Percentiles rank a stretch among this genome's conserved stretches.
Conservation (phyloP, 2,888 invertebrate species). For the Diarsia mendica region DNA sequence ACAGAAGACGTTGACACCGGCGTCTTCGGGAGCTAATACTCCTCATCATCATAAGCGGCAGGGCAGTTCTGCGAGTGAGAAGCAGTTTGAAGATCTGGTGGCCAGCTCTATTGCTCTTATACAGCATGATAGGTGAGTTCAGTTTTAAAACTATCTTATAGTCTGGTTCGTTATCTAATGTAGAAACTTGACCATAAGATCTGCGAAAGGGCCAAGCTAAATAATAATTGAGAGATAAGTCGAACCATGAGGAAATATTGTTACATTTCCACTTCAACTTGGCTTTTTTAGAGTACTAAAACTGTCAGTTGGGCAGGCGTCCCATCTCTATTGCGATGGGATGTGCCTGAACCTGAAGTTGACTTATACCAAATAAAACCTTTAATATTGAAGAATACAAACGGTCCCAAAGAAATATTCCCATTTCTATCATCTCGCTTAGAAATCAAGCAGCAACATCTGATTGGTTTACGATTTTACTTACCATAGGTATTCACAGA, state of each 20-base stretch:
- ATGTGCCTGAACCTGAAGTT: neutral
- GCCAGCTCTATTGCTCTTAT: conserved; percentile 94
- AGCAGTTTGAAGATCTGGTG: conserved; percentile 91
- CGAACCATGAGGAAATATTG: too few species aligned
- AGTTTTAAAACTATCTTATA: neutral
- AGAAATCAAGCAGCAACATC: neutral
- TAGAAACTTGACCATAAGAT: neutral
- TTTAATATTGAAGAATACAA: neutral
- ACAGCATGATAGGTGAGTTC: conserved; percentile 91
- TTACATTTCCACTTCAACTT: too few species aligned
- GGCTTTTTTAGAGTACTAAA: neutral
- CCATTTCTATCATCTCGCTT: neutral
- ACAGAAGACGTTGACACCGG: conserved; percentile 81
- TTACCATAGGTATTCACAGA: neutral
- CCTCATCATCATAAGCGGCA: conserved; percentile 86
- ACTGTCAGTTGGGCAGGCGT: neutral
- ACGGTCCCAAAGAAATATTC: neutral
- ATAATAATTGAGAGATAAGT: too few species aligned
- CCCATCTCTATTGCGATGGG: neutral
- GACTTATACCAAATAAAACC: neutral
- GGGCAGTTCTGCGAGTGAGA: conserved; percentile 88
- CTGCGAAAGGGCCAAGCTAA: too few species aligned
- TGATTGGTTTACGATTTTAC: neutral
- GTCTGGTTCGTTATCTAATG: rapidly evolving
- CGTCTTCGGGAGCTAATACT: conserved; percentile 83